These are phyloP conservation scores for Seladonia tumulorum DNA, from an alignment of 2,888 invertebrate genomes.

Conservation along the genomic window DNA sequence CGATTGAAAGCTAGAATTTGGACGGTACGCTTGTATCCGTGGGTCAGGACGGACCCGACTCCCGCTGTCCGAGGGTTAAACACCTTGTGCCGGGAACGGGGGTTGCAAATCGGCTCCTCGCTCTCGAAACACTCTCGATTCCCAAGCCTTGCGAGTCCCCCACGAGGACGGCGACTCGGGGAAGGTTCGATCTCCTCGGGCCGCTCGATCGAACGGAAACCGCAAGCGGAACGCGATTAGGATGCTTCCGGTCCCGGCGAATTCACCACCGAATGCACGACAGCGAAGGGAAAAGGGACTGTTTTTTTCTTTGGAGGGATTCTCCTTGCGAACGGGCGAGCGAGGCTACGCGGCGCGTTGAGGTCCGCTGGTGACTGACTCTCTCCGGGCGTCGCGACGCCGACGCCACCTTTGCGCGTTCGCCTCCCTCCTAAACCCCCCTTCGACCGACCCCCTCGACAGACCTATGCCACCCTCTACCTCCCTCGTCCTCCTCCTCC, in stretches of 20 bases:
- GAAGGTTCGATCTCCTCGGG: constrained; percentile 15
- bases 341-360: constrained; percentile 78
- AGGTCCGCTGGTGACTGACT: constrained; percentile 83
- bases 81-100: neutral
- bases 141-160: neutral
- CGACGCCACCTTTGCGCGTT: constrained; percentile 81
- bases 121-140: constrained; percentile 20
- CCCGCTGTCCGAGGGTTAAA: neutral
- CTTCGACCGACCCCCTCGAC: constrained; percentile 63
- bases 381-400: constrained; percentile 83
- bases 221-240: neutral
- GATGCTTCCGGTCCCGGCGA: constrained; percentile 36
- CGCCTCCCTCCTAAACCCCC: constrained; percentile 45
- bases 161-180: constrained; percentile 5
- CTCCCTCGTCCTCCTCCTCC: constrained; percentile 39
- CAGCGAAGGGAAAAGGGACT: neutral
- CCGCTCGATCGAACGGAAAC: neutral
- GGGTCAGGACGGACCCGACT: neutral
- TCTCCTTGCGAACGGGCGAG: constrained; percentile 28
- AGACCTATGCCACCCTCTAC: constrained; percentile 33
- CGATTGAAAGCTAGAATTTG: neutral
- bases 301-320: constrained; percentile 22
- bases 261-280: neutral
- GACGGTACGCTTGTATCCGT: neutral
- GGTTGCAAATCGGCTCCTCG: neutral